Evolutionary conservation across 2,113 vertebrate genomes (phyloP).

Genomic region (Tupaia chinensis): DNA sequence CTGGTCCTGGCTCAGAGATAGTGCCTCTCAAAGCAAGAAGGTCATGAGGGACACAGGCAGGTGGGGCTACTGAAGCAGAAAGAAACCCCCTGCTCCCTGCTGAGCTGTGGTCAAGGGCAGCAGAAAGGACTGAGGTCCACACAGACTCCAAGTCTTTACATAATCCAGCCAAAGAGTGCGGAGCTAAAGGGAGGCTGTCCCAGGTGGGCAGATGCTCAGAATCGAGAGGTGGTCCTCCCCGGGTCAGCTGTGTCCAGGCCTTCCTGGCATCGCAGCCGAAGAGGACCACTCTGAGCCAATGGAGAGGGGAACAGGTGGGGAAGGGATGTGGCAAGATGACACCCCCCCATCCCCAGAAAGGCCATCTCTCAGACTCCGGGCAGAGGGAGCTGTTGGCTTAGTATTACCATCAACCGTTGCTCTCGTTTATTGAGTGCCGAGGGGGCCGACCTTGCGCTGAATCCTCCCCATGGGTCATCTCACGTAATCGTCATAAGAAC

Average conservation of each 20-base stretch:
- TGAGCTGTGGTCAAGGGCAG: not conserved
- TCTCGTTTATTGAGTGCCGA: not conserved
- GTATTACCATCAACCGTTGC: not conserved
- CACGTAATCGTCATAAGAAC: not conserved
- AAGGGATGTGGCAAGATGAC: not conserved
- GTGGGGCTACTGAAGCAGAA: not conserved
- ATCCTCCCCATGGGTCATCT: not conserved
- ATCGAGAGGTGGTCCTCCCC: not conserved
- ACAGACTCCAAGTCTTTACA: not conserved
- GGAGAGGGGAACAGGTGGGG: not conserved
- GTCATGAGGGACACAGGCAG: not conserved
- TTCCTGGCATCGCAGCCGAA: not conserved
- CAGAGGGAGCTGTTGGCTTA: not conserved
- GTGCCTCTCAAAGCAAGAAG: not conserved
- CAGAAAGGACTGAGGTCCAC: not conserved
- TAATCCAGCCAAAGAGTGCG: not conserved
- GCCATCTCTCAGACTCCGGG: not conserved
- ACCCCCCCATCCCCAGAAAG: not conserved
- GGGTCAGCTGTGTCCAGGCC: not conserved
- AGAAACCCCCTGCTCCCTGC: not conserved
- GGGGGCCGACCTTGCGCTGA: not conserved
- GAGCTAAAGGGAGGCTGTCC: not conserved
- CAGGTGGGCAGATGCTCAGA: not conserved
- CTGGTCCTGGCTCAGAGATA: not conserved
- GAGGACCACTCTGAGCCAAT: not conserved